These are phyloP conservation scores for Caradrina clavipalpis DNA, from an alignment of 2,888 invertebrate genomes.

Conservation along the genomic window DNA sequence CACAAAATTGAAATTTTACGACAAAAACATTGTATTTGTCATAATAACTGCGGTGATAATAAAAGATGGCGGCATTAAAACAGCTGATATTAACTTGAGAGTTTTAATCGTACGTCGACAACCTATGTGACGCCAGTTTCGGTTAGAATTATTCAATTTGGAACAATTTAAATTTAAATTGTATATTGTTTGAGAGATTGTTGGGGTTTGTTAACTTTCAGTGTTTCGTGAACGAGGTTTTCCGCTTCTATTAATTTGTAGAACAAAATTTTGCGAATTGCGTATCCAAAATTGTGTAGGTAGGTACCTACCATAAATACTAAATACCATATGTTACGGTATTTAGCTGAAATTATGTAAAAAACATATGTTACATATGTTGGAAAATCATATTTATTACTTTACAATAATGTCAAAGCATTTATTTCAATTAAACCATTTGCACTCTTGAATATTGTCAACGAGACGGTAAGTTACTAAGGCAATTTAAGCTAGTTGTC, in stretches of 20 bases:
- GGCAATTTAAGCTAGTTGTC: no score
- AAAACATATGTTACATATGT: no score
- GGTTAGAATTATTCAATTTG: slow-evolving; percentile 4
- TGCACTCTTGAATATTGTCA: no score
- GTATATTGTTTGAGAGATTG: background rate
- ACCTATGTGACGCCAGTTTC: slow-evolving; percentile 17
- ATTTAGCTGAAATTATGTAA: no score
- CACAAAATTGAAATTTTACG: slow-evolving; percentile 61
- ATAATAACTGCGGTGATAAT: slow-evolving; percentile 50
- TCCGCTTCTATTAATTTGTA: background rate
- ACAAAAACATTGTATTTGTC: slow-evolving; percentile 59
- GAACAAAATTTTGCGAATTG: background rate
- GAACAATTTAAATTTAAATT: background rate
- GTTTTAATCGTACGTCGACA: slow-evolving; percentile 34
- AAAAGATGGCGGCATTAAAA: slow-evolving; percentile 60
- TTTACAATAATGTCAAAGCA: no score
- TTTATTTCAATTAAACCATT: no score
- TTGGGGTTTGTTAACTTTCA: background rate
- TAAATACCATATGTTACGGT: no score
- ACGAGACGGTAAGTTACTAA: no score
- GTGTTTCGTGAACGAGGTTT: background rate
- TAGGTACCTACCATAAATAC: no score
- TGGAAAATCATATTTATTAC: no score
- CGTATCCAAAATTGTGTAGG: background rate
- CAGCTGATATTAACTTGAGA: slow-evolving; percentile 50